phyloP scores from a whole-genome alignment of 2,113 vertebrate species.

The Rhinoderma darwinii region DNA sequence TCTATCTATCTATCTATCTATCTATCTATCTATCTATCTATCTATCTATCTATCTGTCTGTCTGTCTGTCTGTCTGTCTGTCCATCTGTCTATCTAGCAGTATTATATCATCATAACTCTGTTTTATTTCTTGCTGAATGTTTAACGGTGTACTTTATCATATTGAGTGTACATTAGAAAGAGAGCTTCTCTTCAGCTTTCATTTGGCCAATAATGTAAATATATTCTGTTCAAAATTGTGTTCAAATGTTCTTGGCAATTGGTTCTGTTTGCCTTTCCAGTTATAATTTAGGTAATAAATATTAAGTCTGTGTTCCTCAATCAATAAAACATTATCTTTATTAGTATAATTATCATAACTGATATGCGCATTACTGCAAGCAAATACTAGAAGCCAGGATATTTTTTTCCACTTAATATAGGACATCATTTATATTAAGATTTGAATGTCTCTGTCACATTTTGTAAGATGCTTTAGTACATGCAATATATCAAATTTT shows the following conservation, averaged over 20 bases:
- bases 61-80: background rate
- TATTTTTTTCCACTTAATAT: constrained; percentile 1
- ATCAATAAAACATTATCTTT: constrained; percentile 40
- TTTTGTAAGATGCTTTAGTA: background rate
- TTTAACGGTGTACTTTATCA: constrained; percentile 21
- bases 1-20: too few relatives aligned
- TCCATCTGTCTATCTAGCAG: background rate
- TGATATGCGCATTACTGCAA: constrained; percentile 26
- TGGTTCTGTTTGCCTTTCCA: constrained; percentile 16
- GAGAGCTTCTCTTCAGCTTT: constrained; percentile 1
- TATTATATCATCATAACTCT: background rate
- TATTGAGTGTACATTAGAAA: constrained; percentile 10
- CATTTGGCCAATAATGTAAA: constrained; percentile 34
- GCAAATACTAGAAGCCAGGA: constrained; percentile 4
- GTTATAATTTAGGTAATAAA: constrained; percentile 44
- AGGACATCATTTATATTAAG: constrained; percentile 11
- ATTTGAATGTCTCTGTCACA: background rate
- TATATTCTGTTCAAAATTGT: constrained; percentile 21
- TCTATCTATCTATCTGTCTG: background rate
- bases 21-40: background rate
- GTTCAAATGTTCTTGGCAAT: constrained; percentile 29
- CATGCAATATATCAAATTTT: background rate
- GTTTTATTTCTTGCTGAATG: background rate
- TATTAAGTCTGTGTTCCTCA: constrained; percentile 31
- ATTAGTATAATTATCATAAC: constrained; percentile 41